Evolutionary conservation across 1,140 invertebrate genomes (phyloP), one percentile per base, ranked within the genome.

Genomic region (Drosophila eugracilis): DNA sequence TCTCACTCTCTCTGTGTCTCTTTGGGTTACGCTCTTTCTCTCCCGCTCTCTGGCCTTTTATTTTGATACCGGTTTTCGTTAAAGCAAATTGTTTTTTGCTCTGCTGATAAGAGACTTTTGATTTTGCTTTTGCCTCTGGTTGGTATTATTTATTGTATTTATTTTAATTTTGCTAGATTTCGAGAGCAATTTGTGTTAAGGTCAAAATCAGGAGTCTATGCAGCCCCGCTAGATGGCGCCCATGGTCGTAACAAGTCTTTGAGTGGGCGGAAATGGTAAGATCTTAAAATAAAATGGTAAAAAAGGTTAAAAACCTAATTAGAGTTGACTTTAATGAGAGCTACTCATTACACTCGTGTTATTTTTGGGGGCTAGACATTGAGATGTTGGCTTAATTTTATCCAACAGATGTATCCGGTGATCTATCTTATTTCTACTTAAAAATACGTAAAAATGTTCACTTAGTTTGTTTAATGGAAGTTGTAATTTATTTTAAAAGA

Each of bases 1-100:
- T 44, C 26, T 42, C 15, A 7, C 4, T n/a, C 26, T 0, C 28
- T 30, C 28, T 30, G 7, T 7, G n/a, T 30, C 9, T 10, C 30
- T 32, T 10, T 32, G 30, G 3, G n/a, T 17, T 70, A 26, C 54
- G 17, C 41, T 49, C 39, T 53, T 21, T n/a, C n/a, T n/a, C n/a
- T n/a, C n/a, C n/a, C 32, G 36, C 47, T 58, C 53, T 66, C 59
- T 45, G 58, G 32, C 28, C 54, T 81, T 84, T 75, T 70, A 66
- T 84, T 83, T 76, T 85, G 75, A 85, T 79, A 85, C 79, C 75
- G 79, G 79, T 75, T 83, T 78, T 75, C 60, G 77, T 60, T 73
- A n/a, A n/a, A n/a, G n/a, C n/a, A n/a, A 7, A 2, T 37, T 37
- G 73, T 54, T 44, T 76, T 72, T 81, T 73, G 58, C 32, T 30